These are phyloP conservation scores for Marisa cornuarietis DNA, from an alignment of 1,140 invertebrate species.

Conservation along the genomic window DNA sequence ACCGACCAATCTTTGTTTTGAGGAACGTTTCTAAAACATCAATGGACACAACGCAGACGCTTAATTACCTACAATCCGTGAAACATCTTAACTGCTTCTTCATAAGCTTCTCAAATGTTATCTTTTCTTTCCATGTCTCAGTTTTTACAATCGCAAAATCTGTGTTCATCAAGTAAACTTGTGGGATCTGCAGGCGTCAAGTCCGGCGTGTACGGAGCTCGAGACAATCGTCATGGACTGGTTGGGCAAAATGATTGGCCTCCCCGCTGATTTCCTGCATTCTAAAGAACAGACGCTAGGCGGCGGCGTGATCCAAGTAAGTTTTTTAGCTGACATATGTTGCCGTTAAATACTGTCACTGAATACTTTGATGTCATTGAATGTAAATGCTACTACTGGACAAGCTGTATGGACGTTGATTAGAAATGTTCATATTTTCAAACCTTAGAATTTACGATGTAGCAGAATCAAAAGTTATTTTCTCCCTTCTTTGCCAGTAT, in stretches of 20 bases:
- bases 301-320: constrained; percentile 73
- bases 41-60: too few species aligned
- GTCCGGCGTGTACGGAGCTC: constrained; percentile 70
- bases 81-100: background rate
- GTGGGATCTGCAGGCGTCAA: constrained; percentile 61
- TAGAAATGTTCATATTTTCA: too few species aligned
- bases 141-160: background rate
- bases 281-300: constrained; percentile 65
- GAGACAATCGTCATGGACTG: constrained; percentile 71
- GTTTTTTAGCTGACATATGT: background rate
- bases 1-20: too few species aligned
- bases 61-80: background rate
- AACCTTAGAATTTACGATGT: too few species aligned
- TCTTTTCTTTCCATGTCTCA: background rate
- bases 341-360: too few species aligned
- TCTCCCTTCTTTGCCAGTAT: too few species aligned
- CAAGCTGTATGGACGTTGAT: too few species aligned
- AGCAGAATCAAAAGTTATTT: too few species aligned
- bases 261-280: constrained; percentile 70
- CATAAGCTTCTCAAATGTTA: background rate
- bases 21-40: too few species aligned
- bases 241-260: constrained; percentile 67
- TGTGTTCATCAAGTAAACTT: background rate
- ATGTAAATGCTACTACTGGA: too few species aligned
- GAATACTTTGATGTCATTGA: too few species aligned